phyloP scores from a whole-genome alignment of 1,140 invertebrate genomes.

The Ruditapes philippinarum region DNA sequence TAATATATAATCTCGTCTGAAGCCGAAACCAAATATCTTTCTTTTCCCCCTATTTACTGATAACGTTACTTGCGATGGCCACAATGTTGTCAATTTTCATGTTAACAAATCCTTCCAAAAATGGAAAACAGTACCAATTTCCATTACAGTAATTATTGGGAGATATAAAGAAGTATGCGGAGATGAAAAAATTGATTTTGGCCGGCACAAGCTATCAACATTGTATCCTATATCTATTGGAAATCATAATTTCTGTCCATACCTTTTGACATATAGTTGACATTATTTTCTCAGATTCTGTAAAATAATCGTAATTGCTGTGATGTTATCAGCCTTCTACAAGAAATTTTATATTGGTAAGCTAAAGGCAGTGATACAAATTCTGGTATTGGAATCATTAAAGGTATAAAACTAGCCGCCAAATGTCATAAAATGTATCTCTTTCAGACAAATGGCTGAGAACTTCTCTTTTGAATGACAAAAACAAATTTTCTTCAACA shows the following conservation, averaged over 20 bases:
- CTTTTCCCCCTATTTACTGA: neutral
- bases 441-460: too few species aligned
- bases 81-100: neutral
- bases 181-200: slow-evolving; percentile 4
- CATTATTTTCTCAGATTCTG: neutral
- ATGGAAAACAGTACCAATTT: neutral
- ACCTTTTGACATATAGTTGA: neutral
- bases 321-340: neutral
- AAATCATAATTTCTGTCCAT: neutral
- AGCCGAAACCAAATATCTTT: neutral
- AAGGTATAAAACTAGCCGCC: too few species aligned
- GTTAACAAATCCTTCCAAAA: neutral
- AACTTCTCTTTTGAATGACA: too few species aligned
- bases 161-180: neutral
- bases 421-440: too few species aligned
- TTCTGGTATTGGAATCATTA: too few species aligned
- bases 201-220: neutral
- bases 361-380: too few species aligned
- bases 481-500: too few species aligned
- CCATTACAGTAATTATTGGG: neutral
- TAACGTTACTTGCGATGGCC: neutral
- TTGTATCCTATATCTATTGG: neutral
- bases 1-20: neutral
- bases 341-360: too few species aligned
- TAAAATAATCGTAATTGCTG: neutral